Evolutionary conservation across 2,888 invertebrate species (phyloP), one percentile per base, ranked within the genome.

Genomic region (Xylota segnis): DNA sequence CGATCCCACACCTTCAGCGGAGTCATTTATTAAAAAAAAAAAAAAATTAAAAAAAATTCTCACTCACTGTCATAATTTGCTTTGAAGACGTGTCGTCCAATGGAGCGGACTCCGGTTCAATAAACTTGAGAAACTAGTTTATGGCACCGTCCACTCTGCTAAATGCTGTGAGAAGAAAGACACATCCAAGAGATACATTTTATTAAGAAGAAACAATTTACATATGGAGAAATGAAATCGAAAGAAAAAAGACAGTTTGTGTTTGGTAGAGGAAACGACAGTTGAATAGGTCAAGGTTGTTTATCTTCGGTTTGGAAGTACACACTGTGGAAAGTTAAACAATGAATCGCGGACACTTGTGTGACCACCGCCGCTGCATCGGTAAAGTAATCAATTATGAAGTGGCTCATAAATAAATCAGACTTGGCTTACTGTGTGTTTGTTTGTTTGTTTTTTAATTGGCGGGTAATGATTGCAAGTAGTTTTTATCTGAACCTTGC

Each of bases 41-140:
- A n/a, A n/a, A n/a, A n/a, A 34, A 47, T 75, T 32, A 34, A 47
- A 10, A 58, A 70, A 54, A 43, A 43, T 63, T 29, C 23, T 10
- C n/a, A 12, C n/a, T 40, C 52, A 32, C 14, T 43, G 52, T 32
- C 43, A n/a, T n/a, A 47, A 18, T 14, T 47, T 56, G 45, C 56
- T 56, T 54, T 54, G 1, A 59, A 43, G 3, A 32, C 27, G 10
- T 45, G 32, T 32, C 18, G 50, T 14, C 23, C 23, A 56, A 66
- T 47, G 37, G n/a, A 45, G 52, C 45, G 32, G 32, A 65, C 23
- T 45, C 47, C 32, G 23, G 82, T 76, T 82, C 82, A 82, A 77
- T 50, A 82, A 82, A 82, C 82, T 56, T 52, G 47, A 16, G 16
- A 70, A 77, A 82, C 76, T n/a, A 58, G 82, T 71, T 65, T 58